phyloP scores from a whole-genome alignment of 2,797 vertebrate species.

The Gallinago nigripennis region DNA sequence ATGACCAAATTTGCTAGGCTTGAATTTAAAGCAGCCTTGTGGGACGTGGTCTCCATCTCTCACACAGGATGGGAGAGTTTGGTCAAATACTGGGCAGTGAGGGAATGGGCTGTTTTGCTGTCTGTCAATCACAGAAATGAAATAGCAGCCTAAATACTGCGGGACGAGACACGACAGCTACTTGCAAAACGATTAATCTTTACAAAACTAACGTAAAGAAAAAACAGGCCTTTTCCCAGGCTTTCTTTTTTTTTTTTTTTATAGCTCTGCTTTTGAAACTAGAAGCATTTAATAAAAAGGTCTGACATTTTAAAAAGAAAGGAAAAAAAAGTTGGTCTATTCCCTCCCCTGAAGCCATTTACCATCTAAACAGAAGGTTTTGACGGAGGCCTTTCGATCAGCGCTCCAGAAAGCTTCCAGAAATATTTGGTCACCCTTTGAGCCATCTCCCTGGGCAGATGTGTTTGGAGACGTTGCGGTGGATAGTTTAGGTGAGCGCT shows the following conservation, averaged over 20 bases:
- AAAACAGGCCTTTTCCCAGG: background rate
- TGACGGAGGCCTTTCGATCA: background rate
- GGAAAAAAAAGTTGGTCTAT: background rate
- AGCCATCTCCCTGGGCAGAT: background rate
- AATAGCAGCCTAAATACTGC: background rate
- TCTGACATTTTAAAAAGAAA: background rate
- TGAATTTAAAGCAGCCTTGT: background rate
- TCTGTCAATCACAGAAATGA: background rate
- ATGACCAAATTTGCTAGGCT: background rate
- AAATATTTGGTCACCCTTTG: background rate
- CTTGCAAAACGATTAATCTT: background rate
- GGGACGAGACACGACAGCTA: background rate
- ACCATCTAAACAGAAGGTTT: background rate
- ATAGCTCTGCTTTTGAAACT: background rate
- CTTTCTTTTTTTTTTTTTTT: background rate
- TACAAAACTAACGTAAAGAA: background rate
- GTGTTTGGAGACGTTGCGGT: background rate
- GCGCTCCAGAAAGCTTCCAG: background rate
- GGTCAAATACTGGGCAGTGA: background rate
- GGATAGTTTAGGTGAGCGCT: conserved; percentile 19
- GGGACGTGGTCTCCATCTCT: background rate
- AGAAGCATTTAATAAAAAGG: background rate
- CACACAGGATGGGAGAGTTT: background rate
- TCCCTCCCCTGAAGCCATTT: background rate
- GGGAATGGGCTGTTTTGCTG: background rate